A percentile compares a stretch with the other conserved stretches of the same genome.
Evolutionary conservation across 2,888 invertebrate species (phyloP).

Genomic region (Metopia argyrocephala): DNA sequence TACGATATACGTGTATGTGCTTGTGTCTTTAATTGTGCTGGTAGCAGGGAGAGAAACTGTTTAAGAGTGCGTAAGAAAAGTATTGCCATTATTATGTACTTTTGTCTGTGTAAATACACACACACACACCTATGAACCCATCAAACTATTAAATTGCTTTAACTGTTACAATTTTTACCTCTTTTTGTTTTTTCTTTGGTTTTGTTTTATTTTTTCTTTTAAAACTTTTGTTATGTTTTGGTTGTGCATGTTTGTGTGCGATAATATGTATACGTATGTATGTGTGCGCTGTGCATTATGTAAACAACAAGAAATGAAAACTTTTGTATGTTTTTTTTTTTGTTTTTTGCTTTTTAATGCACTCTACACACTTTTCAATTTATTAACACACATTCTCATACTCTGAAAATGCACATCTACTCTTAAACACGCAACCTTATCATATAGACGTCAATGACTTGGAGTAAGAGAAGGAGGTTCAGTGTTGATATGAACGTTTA

Average conservation of each 20-base stretch:
- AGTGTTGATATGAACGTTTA: slow-evolving; percentile 43
- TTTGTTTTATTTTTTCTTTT: not conserved
- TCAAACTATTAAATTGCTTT: slow-evolving; percentile 33
- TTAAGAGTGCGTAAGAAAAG: not conserved
- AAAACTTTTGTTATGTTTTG: not conserved
- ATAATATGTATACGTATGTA: too few relatives aligned
- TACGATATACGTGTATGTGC: not conserved
- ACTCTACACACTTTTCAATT: slow-evolving; percentile 10
- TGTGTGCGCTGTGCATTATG: slow-evolving; percentile 23
- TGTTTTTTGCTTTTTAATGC: slow-evolving; percentile 34
- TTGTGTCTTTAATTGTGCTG: too few relatives aligned
- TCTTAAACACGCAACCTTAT: not conserved
- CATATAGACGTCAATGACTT: not conserved
- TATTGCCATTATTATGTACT: not conserved
- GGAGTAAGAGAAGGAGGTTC: not conserved
- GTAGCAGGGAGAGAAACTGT: not conserved
- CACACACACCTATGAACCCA: slow-evolving; percentile 1
- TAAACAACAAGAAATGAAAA: slow-evolving; percentile 42
- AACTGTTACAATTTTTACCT: not conserved
- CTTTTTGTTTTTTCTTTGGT: not conserved
- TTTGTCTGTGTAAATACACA: slow-evolving; percentile 26
- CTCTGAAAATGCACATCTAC: not conserved
- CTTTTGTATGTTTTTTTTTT: too few relatives aligned
- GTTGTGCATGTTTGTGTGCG: not conserved
- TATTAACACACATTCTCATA: not conserved